Evolutionary conservation across 2,113 vertebrate genomes (phyloP), one percentile per base, ranked within the genome.

Genomic region (Bufo bufo): DNA sequence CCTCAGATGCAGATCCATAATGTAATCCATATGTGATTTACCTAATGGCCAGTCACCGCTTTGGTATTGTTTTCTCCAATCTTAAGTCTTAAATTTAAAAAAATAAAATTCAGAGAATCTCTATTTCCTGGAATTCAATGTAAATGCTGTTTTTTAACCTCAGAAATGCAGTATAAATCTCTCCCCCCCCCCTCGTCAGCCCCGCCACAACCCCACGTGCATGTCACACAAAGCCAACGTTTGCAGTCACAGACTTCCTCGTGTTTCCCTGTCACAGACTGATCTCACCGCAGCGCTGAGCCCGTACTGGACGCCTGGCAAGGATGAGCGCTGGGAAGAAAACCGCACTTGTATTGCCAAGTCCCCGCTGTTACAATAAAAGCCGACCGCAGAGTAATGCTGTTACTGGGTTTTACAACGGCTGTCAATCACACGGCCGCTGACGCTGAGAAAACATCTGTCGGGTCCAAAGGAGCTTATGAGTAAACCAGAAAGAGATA

Each of bases 291-390:
- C 93, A 92, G 91, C 90, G 91, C 92, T 91, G 93, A 92, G 92
- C 93, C 91, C 93, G 93, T 58, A 85, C 93, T 93, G 91, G 93
- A 94, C 93, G 94, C 82, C 92, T 95, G 95, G 95, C 94, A 94
- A 33, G 90, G 92, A 71, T 93, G 94, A 94, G 93, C 94, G 91
- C 91, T 94, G 91, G 92, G 92, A 93, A 93, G 88, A 93, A 96
- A 96, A 94, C 95, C 95, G 94, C 95, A 96, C 93, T 87, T 91
- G 92, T 94, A 92, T 93, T 93, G 93, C 90, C 93, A 94, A 92
- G 93, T 92, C 90, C 92, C 92, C 84, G 80, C 90, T 92, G 84
- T 79, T 92, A 92, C 94, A 94, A 92, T 92, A 93, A 91, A 92
- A 92, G 92, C 92, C 93, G 94, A 94, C 95, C 95, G 94, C 95